phyloP scores from a whole-genome alignment of 2,888 invertebrate genomes.

The Parnassius orleans region DNA sequence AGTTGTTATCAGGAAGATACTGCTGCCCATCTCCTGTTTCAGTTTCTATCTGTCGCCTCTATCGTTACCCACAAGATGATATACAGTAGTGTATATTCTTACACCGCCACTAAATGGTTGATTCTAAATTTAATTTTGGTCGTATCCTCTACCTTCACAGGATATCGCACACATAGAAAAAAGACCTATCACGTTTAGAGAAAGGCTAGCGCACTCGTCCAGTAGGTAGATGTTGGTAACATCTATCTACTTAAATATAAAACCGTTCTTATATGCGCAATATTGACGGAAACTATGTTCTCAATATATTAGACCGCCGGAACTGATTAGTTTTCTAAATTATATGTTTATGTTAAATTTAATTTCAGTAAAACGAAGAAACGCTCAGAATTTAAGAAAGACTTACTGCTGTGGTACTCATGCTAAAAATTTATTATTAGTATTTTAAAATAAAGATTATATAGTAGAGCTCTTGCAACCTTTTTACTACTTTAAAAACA shows the following conservation, averaged over 20 bases:
- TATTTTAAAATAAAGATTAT: too few species aligned
- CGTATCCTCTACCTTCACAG: background rate
- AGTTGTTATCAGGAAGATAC: too few species aligned
- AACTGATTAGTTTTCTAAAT: constrained; percentile 4
- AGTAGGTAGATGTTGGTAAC: background rate
- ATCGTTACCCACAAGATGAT: too few species aligned
- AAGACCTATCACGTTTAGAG: constrained; percentile 16
- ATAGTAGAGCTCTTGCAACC: too few species aligned
- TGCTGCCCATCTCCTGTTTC: too few species aligned
- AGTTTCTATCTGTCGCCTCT: too few species aligned
- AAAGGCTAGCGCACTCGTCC: constrained; percentile 17
- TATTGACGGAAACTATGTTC: constrained; percentile 2
- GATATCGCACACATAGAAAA: constrained; percentile 8
- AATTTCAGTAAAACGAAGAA: background rate
- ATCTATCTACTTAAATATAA: constrained; percentile 3
- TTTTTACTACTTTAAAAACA: too few species aligned
- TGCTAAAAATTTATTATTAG: too few species aligned
- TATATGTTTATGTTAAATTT: background rate
- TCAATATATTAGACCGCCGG: constrained; percentile 5
- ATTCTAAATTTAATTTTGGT: background rate
- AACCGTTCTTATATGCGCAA: constrained; percentile 10
- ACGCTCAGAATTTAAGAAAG: too few species aligned
- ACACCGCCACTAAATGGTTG: too few species aligned
- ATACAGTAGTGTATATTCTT: too few species aligned
- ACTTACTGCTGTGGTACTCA: too few species aligned